Conservation (phyloP, 2,797 vertebrate genomes). For the Girardinus metallicus region DNA sequence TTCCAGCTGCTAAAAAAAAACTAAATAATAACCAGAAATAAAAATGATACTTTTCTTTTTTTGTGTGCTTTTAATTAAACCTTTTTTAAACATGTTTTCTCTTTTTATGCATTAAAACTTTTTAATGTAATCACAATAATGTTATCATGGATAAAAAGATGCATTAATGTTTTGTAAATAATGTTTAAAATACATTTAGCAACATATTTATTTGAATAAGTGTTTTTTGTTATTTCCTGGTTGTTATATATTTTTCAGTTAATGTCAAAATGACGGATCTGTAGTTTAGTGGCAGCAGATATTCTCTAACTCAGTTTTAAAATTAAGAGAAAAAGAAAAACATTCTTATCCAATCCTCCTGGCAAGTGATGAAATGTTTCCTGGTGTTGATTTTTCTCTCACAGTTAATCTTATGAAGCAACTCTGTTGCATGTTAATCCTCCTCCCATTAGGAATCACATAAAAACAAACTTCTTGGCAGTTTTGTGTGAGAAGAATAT, state of each 20-base stretch:
- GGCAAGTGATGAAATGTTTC: conserved; percentile 44
- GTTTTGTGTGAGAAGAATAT: conserved; percentile 35
- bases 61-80: background rate
- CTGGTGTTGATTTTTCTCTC: conserved; percentile 54
- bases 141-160: background rate
- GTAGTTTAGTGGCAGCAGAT: conserved; percentile 25
- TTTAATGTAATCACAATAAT: background rate
- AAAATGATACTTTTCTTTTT: background rate
- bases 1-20: conserved; percentile 18
- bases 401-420: conserved; percentile 56
- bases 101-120: background rate
- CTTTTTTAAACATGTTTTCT: conserved; percentile 6
- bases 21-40: background rate
- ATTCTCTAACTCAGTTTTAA: conserved; percentile 45
- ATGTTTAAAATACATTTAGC: background rate
- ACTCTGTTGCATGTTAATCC: conserved; percentile 58
- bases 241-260: background rate
- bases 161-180: background rate
- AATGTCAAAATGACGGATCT: background rate
- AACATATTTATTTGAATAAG: background rate
- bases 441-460: conserved; percentile 40
- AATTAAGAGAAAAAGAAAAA: conserved; percentile 42
- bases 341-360: conserved; percentile 38
- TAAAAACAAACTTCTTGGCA: conserved; percentile 23
- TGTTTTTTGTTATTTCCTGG: background rate